phyloP scores from a whole-genome alignment of 92 coral and sea anemone genomes.

The Plumapathes pennacea region DNA sequence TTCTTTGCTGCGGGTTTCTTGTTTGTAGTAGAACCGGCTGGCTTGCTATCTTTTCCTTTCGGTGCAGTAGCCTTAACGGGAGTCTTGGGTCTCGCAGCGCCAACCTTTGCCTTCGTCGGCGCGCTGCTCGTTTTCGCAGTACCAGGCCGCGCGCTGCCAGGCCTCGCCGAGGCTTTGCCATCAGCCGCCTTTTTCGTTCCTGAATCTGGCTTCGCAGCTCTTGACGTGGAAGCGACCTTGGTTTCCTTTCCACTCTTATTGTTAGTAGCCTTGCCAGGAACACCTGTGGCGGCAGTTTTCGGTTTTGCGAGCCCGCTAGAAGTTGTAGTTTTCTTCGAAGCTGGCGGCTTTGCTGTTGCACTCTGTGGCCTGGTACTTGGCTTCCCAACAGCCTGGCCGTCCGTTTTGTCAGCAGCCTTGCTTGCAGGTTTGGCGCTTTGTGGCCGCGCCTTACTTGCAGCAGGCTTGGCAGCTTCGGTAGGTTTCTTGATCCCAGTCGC shows the following conservation, averaged over 20 bases:
- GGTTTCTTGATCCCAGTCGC: no score
- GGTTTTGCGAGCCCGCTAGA: conserved; percentile 28
- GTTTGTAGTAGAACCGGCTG: conserved; percentile 4
- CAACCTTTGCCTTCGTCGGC: no score
- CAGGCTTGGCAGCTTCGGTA: conserved; percentile 1
- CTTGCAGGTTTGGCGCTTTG: conserved; percentile 34
- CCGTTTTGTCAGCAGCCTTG: conserved; percentile 9
- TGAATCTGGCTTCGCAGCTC: conserved; percentile 13
- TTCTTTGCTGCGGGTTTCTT: conserved; percentile 24
- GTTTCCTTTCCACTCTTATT: conserved; percentile 29
- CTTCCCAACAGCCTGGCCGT: conserved; percentile 10
- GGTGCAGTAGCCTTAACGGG: conserved; percentile 21
- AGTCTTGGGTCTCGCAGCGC: conserved; percentile 24
- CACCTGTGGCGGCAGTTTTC: conserved; percentile 54
- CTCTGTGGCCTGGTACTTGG: conserved; percentile 17
- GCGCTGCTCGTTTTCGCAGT: background rate
- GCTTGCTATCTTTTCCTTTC: conserved; percentile 7
- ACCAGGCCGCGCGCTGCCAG: conserved; percentile 2
- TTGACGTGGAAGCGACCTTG: conserved; percentile 2
- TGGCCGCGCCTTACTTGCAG: conserved; percentile 18
- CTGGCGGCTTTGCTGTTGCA: conserved; percentile 52
- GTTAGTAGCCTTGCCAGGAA: conserved; percentile 3
- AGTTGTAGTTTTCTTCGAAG: conserved; percentile 48
- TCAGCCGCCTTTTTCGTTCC: conserved; percentile 24
- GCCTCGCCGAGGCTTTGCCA: conserved; percentile 3